Conservation (phyloP, 2,888 invertebrate species). For the Trypoxylon attenuatum region DNA sequence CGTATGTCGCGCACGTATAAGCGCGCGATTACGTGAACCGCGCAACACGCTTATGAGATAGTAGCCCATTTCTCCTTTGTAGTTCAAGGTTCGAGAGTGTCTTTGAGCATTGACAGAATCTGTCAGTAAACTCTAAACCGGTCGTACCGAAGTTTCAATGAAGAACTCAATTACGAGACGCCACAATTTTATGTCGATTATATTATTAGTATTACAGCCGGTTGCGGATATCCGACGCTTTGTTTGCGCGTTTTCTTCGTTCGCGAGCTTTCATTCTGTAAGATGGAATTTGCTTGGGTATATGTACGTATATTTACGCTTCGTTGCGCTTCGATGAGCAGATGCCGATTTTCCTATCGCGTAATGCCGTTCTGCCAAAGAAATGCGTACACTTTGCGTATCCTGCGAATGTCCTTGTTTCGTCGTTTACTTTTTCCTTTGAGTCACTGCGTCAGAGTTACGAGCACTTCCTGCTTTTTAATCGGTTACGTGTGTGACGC, state of each 20-base stretch:
- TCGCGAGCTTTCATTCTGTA: constrained; percentile 8
- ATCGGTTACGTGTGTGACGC: neutral
- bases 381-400: neutral
- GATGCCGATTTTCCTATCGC: constrained; percentile 19
- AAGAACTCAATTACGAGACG: neutral
- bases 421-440: neutral
- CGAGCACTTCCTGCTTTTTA: neutral
- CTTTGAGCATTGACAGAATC: no score
- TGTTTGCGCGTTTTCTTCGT: constrained; percentile 35
- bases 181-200: neutral
- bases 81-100: constrained; percentile 34
- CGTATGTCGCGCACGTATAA: constrained; percentile 38
- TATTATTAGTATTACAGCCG: neutral
- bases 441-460: neutral
- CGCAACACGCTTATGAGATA: constrained; percentile 31
- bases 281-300: constrained; percentile 12
- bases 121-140: no score
- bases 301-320: no score
- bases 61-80: constrained; percentile 30
- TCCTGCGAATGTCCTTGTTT: neutral
- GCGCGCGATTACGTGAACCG: constrained; percentile 39
- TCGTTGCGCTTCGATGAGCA: constrained; percentile 21
- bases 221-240: no score
- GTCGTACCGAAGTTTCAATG: neutral
- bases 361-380: neutral